Evolutionary conservation across 2,888 invertebrate species (phyloP), one percentile per base, ranked within the genome.

Genomic region (Trichopoda pennipes): DNA sequence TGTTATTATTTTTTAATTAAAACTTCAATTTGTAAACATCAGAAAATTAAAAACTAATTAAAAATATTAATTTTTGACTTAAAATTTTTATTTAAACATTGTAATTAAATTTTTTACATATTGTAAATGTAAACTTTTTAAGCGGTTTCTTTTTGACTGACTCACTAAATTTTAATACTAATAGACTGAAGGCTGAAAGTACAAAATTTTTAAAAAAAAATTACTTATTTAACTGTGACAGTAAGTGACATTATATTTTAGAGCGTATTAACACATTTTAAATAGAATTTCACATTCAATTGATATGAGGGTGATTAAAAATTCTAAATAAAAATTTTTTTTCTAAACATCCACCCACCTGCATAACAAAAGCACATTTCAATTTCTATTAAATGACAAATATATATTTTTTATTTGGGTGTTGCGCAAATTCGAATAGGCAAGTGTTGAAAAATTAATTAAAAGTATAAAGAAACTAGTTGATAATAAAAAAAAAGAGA

Each of bases 221-320:
- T 28, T 4, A 4, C 14, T 42, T 2, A 44, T 19, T 42, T 60
- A 51, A 69, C 49, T 60, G 28, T 58, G 51, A 68, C 68, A 81
- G 42, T 81, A 73, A 77, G 19, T 81, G 81, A 73, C 73, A 73
- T 69, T 68, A 44, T n/a, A 73, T 77, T 60, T 72, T 66, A 61
- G 70, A 64, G 14, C 68, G 35, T 44, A 35, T 72, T 44, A 51
- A 21, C 9, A 56, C 17, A 58, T 38, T 4, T n/a, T 3, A 17
- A 68, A 38, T 14, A 17, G 16, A 47, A n/a, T n/a, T n/a, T 14
- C 8, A 44, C 6, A 51, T 28, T 28, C 47, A 64, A 47, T 32
- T 38, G n/a, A n/a, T n/a, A 81, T 81, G 78, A 60, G 81, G 81
- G 81, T 81, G 64, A 63, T 81, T 47, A 28, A 73, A 74, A 74